Evolutionary conservation across 2,888 invertebrate genomes (phyloP).

Genomic region (Heterodera filipjevi): DNA sequence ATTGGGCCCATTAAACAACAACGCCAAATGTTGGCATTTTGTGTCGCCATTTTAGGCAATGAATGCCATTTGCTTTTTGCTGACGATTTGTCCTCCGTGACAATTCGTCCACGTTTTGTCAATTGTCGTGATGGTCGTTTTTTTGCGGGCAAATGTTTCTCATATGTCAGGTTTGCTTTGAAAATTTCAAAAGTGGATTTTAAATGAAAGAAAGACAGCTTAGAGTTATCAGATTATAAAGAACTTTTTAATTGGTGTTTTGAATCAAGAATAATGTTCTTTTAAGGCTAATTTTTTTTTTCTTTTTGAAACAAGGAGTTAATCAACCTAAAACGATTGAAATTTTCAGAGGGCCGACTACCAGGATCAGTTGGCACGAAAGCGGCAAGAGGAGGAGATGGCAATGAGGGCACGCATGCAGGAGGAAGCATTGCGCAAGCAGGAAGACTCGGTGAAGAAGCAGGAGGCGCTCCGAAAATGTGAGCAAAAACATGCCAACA

Average conservation of each 20-base stretch:
- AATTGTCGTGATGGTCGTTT: background rate
- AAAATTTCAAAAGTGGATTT: too few relatives aligned
- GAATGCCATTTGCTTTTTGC: background rate
- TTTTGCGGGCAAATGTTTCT: too few relatives aligned
- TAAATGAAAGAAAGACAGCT: too few relatives aligned
- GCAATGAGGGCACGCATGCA: constrained; percentile 77
- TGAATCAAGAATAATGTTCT: too few relatives aligned
- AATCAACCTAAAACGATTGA: background rate
- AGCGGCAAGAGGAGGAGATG: constrained; percentile 72
- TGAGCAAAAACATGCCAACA: too few relatives aligned
- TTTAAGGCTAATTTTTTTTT: too few relatives aligned
- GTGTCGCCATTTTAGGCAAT: background rate
- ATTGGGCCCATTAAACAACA: background rate
- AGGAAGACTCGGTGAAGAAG: constrained; percentile 95
- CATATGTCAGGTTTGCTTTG: too few relatives aligned
- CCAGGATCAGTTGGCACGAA: constrained; percentile 92
- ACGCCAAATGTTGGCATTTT: background rate
- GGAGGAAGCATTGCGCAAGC: constrained; percentile 87
- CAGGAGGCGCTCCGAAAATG: constrained; percentile 86
- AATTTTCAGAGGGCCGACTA: constrained; percentile 80
- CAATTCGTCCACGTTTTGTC: background rate
- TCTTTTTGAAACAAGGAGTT: background rate
- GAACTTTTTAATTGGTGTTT: too few relatives aligned
- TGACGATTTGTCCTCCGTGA: background rate
- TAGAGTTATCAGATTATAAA: too few relatives aligned